Percentiles rank a stretch among this genome's conserved stretches.
These are phyloP conservation scores for Melanostoma mellinum DNA, from an alignment of 2,888 invertebrate species.

Conservation along the genomic window DNA sequence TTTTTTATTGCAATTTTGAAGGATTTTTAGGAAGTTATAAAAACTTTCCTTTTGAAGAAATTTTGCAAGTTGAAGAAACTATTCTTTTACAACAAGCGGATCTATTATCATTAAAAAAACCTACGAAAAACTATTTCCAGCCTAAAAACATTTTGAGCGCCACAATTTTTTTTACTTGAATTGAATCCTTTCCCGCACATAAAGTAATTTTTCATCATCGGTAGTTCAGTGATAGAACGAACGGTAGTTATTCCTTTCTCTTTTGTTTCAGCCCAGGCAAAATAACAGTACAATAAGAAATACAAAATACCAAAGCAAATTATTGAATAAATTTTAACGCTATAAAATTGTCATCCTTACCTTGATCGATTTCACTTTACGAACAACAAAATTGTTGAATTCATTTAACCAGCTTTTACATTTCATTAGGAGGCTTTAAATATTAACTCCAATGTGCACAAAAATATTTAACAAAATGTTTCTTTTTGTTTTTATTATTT, in stretches of 20 bases:
- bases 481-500: slow-evolving; percentile 13
- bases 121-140: too few relatives aligned
- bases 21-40: too few relatives aligned
- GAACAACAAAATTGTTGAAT: slow-evolving; percentile 82
- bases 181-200: neutral
- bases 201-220: slow-evolving; percentile 18
- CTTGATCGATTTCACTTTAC: slow-evolving; percentile 81
- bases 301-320: neutral
- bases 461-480: slow-evolving; percentile 36
- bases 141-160: neutral
- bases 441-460: slow-evolving; percentile 50
- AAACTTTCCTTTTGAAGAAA: too few relatives aligned
- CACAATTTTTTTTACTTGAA: neutral
- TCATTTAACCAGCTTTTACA: slow-evolving; percentile 82
- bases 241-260: neutral
- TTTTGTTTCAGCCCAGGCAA: neutral
- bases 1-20: too few relatives aligned
- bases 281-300: neutral
- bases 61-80: too few relatives aligned
- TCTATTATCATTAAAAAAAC: too few relatives aligned
- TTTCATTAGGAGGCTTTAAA: slow-evolving; percentile 80
- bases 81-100: too few relatives aligned
- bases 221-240: slow-evolving; percentile 15
- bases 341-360: slow-evolving; percentile 74
- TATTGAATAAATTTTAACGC: neutral